phyloP scores from a whole-genome alignment of 2,797 vertebrate species.

The Limosa lapponica region DNA sequence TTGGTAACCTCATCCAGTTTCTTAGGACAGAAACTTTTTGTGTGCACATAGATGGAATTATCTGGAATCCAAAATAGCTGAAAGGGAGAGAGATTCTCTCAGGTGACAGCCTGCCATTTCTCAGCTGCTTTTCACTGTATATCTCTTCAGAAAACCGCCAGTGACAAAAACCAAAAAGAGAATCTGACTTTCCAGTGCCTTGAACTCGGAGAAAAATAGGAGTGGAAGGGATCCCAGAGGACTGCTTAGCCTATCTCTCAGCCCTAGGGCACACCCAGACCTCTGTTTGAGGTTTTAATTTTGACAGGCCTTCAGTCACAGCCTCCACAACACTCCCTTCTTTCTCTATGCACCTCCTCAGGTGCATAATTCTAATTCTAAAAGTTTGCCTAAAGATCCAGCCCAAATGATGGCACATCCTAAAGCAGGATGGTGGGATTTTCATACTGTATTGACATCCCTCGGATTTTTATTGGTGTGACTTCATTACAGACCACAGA shows the following conservation, averaged over 20 bases:
- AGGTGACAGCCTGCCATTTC: not conserved
- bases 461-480: fast-evolving
- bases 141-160: not conserved
- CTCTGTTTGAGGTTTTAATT: not conserved
- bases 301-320: not conserved
- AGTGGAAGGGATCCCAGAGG: not conserved
- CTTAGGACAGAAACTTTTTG: not conserved
- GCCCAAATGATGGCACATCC: not conserved
- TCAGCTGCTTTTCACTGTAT: not conserved
- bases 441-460: not conserved
- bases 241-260: not conserved
- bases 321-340: not conserved
- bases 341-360: not conserved
- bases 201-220: not conserved
- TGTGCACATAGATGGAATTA: not conserved
- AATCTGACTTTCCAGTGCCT: not conserved
- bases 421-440: not conserved
- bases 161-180: not conserved
- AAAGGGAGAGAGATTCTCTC: not conserved
- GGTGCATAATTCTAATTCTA: not conserved
- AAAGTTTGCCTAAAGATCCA: not conserved
- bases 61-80: not conserved
- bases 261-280: not conserved
- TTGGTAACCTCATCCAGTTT: not conserved
- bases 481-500: fast-evolving